These are phyloP conservation scores for Terebella lapidaria DNA, from an alignment of 2,888 invertebrate genomes.

Conservation along the genomic window DNA sequence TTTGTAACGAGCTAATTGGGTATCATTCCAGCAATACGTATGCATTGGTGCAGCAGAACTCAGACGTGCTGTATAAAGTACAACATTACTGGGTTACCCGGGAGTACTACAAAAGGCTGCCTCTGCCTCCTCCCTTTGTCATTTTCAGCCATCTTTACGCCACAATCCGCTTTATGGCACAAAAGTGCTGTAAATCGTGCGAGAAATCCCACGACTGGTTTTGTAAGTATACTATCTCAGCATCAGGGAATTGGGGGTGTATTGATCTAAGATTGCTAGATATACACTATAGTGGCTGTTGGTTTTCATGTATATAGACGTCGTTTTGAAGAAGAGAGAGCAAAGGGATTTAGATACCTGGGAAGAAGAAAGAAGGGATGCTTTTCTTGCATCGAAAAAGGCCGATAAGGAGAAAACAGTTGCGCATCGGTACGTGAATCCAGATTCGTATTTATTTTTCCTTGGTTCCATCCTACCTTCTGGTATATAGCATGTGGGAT, in stretches of 20 bases:
- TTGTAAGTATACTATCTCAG: not conserved
- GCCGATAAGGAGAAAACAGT: constrained; percentile 30
- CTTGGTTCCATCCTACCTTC: too few species aligned
- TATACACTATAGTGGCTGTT: too few species aligned
- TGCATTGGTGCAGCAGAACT: constrained; percentile 42
- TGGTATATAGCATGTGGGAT: too few species aligned
- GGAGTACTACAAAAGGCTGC: constrained; percentile 47
- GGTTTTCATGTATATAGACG: not conserved
- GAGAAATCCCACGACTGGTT: not conserved
- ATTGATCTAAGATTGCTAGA: too few species aligned
- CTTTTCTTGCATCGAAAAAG: constrained; percentile 36
- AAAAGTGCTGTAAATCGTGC: not conserved
- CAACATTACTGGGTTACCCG: constrained; percentile 47
- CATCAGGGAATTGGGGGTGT: too few species aligned
- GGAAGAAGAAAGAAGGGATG: constrained; percentile 50
- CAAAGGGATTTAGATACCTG: constrained; percentile 44
- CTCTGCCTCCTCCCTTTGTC: constrained; percentile 48
- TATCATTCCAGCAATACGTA: constrained; percentile 51
- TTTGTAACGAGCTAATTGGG: too few species aligned
- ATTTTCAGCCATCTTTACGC: constrained; percentile 37
- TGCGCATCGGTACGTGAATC: constrained; percentile 34
- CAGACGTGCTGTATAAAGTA: constrained; percentile 48
- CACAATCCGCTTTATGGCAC: not conserved
- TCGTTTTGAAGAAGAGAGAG: constrained; percentile 12
- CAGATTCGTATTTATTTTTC: too few species aligned